Percentiles rank a stretch among this genome's conserved stretches.
phyloP scores from a whole-genome alignment of 2,797 vertebrate genomes.

The Propithecus deckenii region DNA sequence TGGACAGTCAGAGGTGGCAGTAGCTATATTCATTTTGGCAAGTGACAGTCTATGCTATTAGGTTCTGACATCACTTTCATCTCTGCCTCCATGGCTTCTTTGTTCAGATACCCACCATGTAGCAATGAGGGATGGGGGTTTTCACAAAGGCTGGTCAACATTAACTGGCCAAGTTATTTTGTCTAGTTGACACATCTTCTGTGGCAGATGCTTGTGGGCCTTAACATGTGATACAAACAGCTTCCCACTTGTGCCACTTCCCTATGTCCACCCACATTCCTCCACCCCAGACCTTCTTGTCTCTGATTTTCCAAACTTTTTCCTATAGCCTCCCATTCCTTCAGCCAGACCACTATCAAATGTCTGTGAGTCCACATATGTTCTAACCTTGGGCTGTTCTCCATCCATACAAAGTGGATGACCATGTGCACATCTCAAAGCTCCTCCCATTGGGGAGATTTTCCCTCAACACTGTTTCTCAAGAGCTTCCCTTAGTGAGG shows the following conservation, averaged over 20 bases:
- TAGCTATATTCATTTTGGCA: background rate
- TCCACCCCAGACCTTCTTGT: background rate
- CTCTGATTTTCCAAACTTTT: background rate
- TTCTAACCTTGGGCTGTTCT: background rate
- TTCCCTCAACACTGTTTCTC: background rate
- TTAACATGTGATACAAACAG: background rate
- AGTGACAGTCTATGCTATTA: background rate
- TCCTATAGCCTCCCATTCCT: background rate
- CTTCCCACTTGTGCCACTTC: background rate
- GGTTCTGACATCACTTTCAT: background rate
- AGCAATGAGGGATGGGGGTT: background rate
- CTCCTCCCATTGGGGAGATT: background rate
- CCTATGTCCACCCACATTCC: background rate
- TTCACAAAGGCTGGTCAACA: background rate
- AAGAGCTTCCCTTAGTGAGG: background rate
- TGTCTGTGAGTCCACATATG: background rate
- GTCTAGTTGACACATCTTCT: background rate
- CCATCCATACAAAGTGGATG: background rate
- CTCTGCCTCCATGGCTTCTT: background rate
- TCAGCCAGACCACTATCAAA: background rate
- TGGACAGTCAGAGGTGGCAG: background rate
- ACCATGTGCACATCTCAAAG: background rate
- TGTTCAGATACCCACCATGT: background rate
- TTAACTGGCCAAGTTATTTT: background rate
- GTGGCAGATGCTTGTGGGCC: background rate